Evolutionary conservation across 2,797 vertebrate genomes (phyloP), one percentile per base, ranked within the genome.

Genomic region (Chromis chromis): DNA sequence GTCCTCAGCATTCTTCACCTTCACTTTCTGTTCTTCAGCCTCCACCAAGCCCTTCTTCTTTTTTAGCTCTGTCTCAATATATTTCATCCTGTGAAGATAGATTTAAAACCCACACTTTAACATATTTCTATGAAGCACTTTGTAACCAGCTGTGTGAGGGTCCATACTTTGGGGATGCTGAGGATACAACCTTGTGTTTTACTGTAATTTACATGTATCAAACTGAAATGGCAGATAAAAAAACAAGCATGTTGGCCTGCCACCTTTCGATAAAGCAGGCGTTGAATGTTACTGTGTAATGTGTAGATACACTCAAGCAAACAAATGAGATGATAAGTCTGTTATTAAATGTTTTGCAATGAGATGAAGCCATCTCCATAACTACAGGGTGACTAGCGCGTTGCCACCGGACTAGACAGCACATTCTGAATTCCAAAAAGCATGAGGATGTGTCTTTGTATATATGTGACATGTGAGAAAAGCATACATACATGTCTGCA

Each of bases 1-100:
- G 80, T 99, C 98, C 80, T 99, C 98, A 0, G 98, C 96, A 2
- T 97, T 98, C 90, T 97, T 98, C 21, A 95, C 94, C 84, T 99
- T 99, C 4, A 96, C 91, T 74, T 97, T 98, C 91, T 96, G 96
- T 57, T 98, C 98, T 67, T 97, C 97, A 0, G 95, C 96, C 80
- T 99, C 97, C 78, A 97, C 94, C 49, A 97, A 92, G 4, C 92
- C 92, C 52, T 94, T 93, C 68, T 90, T 94, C 83, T 93, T 93
- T 79, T 92, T 94, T 74, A 95, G 83, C 80, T 96, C 95, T 0
- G 94, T 96, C 84, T 96, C 95, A 54, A 95, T 95, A 74, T 95
- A 95, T 83, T 96, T 95, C 95, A 95, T 95, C 95, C 94, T 95
- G 65, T 48, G 4, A 40, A 4, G 49, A 61, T 8, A 64, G 4